phyloP scores from a whole-genome alignment of 2,797 vertebrate species.

The Pangasius krempfi region DNA sequence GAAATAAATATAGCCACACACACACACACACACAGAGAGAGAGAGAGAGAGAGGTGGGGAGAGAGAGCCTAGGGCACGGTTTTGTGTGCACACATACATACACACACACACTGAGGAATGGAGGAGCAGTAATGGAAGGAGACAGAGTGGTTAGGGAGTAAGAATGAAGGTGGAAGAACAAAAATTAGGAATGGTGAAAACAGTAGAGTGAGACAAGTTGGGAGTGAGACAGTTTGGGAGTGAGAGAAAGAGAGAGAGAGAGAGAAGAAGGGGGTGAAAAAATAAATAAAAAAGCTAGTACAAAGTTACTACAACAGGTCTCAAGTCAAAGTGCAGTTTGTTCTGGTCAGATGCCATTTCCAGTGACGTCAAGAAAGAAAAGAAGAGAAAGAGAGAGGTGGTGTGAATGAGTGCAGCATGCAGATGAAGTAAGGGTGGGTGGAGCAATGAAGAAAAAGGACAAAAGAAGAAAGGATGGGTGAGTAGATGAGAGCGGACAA shows the following conservation, averaged over 20 bases:
- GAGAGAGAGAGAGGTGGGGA: constrained; percentile 1
- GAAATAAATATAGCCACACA: constrained; percentile 77
- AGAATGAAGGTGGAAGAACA: constrained; percentile 14
- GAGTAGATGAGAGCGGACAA: background rate
- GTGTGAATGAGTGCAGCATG: background rate
- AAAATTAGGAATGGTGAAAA: constrained; percentile 10
- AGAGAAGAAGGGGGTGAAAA: background rate
- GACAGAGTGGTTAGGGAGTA: constrained; percentile 24
- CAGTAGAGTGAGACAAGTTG: background rate
- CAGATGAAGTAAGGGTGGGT: too few species aligned
- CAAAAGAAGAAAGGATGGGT: background rate
- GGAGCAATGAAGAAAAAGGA: background rate
- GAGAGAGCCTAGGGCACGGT: background rate
- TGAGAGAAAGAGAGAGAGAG: background rate
- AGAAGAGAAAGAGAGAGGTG: background rate
- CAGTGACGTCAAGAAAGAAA: background rate
- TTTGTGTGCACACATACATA: constrained; percentile 31
- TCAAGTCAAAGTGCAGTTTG: background rate
- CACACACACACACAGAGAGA: constrained; percentile 49
- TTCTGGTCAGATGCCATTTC: background rate
- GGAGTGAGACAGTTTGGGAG: background rate
- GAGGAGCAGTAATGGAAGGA: constrained; percentile 11
- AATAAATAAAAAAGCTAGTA: background rate
- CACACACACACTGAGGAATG: constrained; percentile 1
- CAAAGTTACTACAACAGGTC: background rate